These are phyloP conservation scores for Eupithecia abbreviata DNA, from an alignment of 2,888 invertebrate species.

Conservation along the genomic window DNA sequence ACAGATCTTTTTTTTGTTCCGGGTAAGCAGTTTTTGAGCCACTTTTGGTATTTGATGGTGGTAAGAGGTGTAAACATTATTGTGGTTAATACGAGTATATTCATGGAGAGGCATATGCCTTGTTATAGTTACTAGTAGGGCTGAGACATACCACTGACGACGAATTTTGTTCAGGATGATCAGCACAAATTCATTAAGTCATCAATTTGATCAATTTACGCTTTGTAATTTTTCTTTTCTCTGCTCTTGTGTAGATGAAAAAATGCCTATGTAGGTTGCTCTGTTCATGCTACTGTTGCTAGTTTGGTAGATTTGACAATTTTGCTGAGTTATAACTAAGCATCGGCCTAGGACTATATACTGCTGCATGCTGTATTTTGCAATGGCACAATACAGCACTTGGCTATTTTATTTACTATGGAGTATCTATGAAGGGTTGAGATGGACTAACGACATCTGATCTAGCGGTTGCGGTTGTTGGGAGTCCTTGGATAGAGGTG, in stretches of 20 bases:
- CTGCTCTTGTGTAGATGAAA: background rate
- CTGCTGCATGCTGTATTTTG: no score
- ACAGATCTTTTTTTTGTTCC: slow-evolving; percentile 17
- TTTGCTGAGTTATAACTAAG: background rate
- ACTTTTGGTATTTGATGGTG: slow-evolving; percentile 6
- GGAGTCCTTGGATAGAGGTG: no score
- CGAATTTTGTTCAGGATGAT: background rate
- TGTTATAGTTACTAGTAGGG: background rate
- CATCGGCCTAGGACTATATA: no score
- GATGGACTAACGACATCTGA: no score
- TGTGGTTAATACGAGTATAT: background rate
- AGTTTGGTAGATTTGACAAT: no score
- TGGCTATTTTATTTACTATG: no score
- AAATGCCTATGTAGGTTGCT: background rate
- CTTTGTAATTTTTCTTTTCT: background rate
- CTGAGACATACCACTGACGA: background rate
- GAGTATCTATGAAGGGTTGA: no score
- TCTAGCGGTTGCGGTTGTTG: no score
- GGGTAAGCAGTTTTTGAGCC: slow-evolving; percentile 8
- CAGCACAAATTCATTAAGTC: background rate
- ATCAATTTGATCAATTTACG: background rate
- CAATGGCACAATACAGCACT: no score
- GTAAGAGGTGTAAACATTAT: background rate
- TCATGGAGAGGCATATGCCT: background rate
- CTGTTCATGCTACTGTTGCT: background rate